Conservation (phyloP, 2,113 vertebrate species). For the Lepidothrix coronata region DNA sequence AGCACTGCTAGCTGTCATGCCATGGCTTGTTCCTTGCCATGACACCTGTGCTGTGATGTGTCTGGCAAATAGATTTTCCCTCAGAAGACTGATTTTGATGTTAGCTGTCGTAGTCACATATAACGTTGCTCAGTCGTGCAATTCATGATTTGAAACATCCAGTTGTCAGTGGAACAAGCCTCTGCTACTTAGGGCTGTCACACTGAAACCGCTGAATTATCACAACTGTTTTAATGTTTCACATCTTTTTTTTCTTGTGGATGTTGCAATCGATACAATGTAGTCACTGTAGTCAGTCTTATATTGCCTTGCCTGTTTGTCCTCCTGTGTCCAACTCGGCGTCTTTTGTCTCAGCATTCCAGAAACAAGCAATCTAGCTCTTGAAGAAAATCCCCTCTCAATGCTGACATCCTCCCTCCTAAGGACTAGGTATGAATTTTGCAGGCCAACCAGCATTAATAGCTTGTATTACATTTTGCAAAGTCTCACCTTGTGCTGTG, state of each 20-base stretch:
- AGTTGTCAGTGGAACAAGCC: background rate
- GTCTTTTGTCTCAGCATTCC: background rate
- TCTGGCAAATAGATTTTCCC: background rate
- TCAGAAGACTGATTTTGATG: background rate
- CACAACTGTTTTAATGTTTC: background rate
- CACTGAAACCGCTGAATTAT: background rate
- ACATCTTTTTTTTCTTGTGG: background rate
- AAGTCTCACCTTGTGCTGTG: constrained; percentile 66
- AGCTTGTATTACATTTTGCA: constrained; percentile 64
- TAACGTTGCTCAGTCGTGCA: background rate
- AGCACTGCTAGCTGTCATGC: background rate
- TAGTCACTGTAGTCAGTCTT: background rate
- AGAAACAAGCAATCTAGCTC: background rate
- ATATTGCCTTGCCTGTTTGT: background rate
- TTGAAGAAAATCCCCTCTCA: constrained; percentile 38
- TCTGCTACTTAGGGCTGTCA: background rate
- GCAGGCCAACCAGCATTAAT: constrained; percentile 52
- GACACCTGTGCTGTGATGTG: background rate
- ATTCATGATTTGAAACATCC: background rate
- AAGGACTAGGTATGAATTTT: constrained; percentile 22
- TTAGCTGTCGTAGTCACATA: background rate
- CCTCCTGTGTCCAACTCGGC: background rate
- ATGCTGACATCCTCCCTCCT: background rate
- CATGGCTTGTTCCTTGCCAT: background rate
- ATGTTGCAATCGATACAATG: background rate